Evolutionary conservation across 2,888 invertebrate species (phyloP).

Genomic region (Bhutanitis thaidina): DNA sequence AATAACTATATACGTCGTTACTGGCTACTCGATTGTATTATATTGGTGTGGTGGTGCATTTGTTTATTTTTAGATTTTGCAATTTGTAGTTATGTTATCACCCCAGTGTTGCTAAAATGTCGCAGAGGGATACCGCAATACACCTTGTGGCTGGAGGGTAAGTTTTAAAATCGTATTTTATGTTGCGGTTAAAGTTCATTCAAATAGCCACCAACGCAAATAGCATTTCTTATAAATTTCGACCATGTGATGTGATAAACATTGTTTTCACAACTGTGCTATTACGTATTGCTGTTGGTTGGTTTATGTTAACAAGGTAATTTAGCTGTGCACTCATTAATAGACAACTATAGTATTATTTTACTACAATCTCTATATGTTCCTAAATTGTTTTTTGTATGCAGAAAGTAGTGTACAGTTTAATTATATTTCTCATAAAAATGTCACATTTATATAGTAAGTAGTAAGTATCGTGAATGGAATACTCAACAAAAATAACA

Average conservation of each 20-base stretch:
- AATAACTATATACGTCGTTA: constrained; percentile 30
- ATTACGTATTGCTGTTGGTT: neutral
- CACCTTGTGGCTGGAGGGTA: constrained; percentile 98
- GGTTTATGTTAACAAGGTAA: too few species aligned
- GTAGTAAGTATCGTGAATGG: too few species aligned
- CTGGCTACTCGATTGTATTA: constrained; percentile 26
- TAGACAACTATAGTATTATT: too few species aligned
- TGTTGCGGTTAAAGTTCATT: neutral
- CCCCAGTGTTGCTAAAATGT: constrained; percentile 78
- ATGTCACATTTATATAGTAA: too few species aligned
- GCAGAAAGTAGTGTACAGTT: too few species aligned
- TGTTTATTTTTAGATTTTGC: constrained; percentile 79
- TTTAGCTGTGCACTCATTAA: too few species aligned
- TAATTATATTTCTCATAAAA: too few species aligned
- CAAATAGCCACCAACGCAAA: constrained; percentile 4
- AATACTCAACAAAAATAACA: too few species aligned
- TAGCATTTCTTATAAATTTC: too few species aligned
- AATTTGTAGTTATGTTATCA: constrained; percentile 77
- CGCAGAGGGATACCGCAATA: constrained; percentile 92
- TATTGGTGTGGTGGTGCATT: constrained; percentile 54
- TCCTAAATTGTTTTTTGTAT: too few species aligned
- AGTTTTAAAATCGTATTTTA: constrained; percentile 61
- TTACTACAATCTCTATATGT: too few species aligned
- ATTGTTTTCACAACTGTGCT: neutral
- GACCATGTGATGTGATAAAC: constrained; percentile 3